Evolutionary conservation across 2,797 vertebrate species (phyloP), one percentile per base, ranked within the genome.

Genomic region (Fringilla coelebs): DNA sequence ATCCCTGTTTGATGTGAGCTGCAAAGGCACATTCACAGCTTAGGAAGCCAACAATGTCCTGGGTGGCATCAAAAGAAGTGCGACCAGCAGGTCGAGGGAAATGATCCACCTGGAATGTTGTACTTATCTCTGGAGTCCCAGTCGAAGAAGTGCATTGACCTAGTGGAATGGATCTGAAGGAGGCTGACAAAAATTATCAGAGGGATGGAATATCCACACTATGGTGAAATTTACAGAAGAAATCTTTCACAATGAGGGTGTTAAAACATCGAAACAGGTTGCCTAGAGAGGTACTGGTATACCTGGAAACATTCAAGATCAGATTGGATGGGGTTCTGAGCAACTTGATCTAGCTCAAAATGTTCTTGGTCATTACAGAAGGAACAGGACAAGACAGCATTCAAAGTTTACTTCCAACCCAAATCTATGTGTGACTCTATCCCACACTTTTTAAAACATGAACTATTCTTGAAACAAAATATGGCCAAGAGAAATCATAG

Each of bases 71-170:
- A 49, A 55, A 78, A 62, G 34, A 48, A 40, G 7, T n/a, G 17
- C 14, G 46, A 40, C 19, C 9, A 41, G 4, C 21, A 41, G 21
- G 15, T 34, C 0, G 0, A 71, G 13, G 28, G 18, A 28, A 71
- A 43, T 28, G 4, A 22, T 63, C 9, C 28, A 48, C 3, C 11
- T 21, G 5, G 46, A 40, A 4, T 60, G 75, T 19, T 55, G 41
- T 11, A 32, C 29, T 31, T 21, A 17, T 26, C 7, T 54, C 40
- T 61, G 34, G 15, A 36, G 18, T 32, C 5, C 13, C 18, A 36
- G 5, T 20, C 24, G 5, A 31, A 20, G 12, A 61, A 75, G 24
- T 38, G 11, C 21, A 29, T 55, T 74, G 15, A 55, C 22, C 26
- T 22, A 16, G 10, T 34, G 12, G 13, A 36, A 15, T 31, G 34